Percentiles rank a stretch among this genome's conserved stretches.
Evolutionary conservation across 2,888 invertebrate genomes (phyloP).

Genomic region (Torymus texanus): DNA sequence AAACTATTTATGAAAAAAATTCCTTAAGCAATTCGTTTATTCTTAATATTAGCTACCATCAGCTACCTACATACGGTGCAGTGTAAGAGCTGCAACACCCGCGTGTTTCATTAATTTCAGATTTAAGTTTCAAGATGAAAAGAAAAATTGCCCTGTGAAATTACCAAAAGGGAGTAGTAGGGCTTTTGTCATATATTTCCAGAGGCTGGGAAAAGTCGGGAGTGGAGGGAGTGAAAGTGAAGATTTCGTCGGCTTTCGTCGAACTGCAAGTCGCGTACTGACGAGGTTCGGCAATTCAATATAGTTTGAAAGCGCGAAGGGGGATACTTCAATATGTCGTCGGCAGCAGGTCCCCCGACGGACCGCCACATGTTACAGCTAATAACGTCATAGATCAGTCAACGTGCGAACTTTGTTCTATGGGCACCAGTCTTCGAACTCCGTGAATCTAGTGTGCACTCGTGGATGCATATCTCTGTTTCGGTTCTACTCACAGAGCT

Average conservation of each 20-base stretch:
- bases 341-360: conserved; percentile 61
- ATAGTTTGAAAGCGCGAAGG: conserved; percentile 32
- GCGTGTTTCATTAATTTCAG: too few species aligned
- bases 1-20: too few species aligned
- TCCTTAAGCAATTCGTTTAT: too few species aligned
- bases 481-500: conserved; percentile 46
- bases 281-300: conserved; percentile 43
- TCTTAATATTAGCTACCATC: too few species aligned
- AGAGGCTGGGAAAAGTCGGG: conserved; percentile 1
- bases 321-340: conserved; percentile 65
- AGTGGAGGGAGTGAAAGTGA: background rate
- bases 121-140: background rate
- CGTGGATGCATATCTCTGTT: conserved; percentile 47
- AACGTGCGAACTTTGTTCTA: conserved; percentile 62
- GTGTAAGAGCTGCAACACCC: too few species aligned
- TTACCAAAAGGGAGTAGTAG: conserved; percentile 10
- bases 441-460: background rate
- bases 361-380: conserved; percentile 67
- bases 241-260: conserved; percentile 20
- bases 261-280: conserved; percentile 26
- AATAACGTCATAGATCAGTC: conserved; percentile 68
- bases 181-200: conserved; percentile 1
- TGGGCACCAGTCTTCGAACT: conserved; percentile 34
- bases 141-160: conserved; percentile 10
- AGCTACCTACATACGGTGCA: too few species aligned